Percentiles rank a stretch among this genome's conserved stretches.
Conservation (phyloP, 2,797 vertebrate species). For the Malurus splendens region DNA sequence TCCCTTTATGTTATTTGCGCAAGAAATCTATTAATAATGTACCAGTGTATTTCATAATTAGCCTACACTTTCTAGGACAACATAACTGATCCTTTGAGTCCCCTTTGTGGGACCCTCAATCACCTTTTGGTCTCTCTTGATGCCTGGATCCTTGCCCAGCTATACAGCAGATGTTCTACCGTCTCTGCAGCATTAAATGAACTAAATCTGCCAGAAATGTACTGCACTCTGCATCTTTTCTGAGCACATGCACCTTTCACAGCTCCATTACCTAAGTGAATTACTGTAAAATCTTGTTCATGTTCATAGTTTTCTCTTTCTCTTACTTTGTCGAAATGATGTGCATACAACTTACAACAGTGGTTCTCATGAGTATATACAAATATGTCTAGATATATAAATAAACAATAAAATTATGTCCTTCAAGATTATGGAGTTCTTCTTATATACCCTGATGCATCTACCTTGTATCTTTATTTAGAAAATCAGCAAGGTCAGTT, state of each 20-base stretch:
- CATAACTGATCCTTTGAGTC: background rate
- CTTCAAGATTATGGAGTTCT: background rate
- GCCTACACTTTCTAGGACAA: background rate
- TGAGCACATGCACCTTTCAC: background rate
- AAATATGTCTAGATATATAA: too few relatives aligned
- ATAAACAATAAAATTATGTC: too few relatives aligned
- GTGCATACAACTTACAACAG: background rate
- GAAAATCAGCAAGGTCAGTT: background rate
- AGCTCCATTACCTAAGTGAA: background rate
- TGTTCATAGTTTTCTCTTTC: background rate
- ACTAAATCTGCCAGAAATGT: background rate
- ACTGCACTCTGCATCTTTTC: rapidly evolving
- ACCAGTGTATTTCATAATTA: background rate
- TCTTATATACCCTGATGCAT: background rate
- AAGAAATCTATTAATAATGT: background rate
- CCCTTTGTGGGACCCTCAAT: background rate
- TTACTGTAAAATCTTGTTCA: background rate
- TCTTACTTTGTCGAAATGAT: background rate
- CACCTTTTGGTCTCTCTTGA: background rate
- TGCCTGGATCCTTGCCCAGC: background rate
- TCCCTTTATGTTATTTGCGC: background rate
- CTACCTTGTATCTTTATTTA: background rate
- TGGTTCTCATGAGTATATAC: background rate
- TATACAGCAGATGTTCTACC: background rate
- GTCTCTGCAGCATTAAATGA: background rate